A percentile compares a stretch with the other conserved stretches of the same genome.
These are phyloP conservation scores for Rhineura floridana DNA, from an alignment of 2,113 vertebrate genomes.

Conservation along the genomic window DNA sequence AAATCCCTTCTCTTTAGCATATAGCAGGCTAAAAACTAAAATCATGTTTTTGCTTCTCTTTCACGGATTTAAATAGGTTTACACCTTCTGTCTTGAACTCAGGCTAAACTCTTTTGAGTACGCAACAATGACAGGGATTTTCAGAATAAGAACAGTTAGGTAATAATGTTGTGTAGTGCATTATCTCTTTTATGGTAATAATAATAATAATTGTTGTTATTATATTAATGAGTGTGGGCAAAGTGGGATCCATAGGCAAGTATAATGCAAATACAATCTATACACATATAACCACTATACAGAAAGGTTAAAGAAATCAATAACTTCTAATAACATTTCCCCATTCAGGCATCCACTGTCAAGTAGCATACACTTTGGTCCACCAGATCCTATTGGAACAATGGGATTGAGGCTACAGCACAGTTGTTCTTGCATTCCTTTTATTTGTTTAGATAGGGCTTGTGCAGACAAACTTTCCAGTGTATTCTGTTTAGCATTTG, in stretches of 20 bases:
- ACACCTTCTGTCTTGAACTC: not conserved
- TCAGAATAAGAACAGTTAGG: conserved; percentile 26
- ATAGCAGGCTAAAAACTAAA: no score
- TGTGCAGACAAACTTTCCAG: not conserved
- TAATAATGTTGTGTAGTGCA: not conserved
- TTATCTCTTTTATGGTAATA: not conserved
- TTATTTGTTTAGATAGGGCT: not conserved
- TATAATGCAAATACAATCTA: not conserved
- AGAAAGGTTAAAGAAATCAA: not conserved
- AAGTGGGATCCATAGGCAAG: not conserved
- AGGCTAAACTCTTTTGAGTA: not conserved
- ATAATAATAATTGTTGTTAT: not conserved
- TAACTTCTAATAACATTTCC: not conserved
- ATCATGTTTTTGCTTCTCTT: no score
- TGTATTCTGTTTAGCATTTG: not conserved
- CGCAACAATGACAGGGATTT: rapidly evolving
- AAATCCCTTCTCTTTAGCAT: no score
- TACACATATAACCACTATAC: not conserved
- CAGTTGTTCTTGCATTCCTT: not conserved
- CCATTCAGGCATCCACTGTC: not conserved
- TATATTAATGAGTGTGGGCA: not conserved
- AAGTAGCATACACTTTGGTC: not conserved
- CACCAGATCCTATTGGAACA: conserved; percentile 13
- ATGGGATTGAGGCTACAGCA: not conserved
- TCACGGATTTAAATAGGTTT: not conserved